Conservation (phyloP, 2,797 vertebrate genomes). For the Brachymystax lenok region DNA sequence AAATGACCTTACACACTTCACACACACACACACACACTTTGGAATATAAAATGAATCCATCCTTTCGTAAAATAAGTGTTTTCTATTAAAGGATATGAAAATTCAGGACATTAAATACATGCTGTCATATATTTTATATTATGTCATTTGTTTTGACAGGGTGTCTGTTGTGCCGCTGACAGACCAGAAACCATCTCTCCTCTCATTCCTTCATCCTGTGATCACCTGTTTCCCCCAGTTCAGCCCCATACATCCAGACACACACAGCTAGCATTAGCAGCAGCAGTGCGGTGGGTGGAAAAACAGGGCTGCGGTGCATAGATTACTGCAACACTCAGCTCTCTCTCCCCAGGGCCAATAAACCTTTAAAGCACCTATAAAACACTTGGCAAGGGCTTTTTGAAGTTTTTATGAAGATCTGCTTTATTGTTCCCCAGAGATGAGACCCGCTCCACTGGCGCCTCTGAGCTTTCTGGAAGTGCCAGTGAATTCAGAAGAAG, state of each 20-base stretch:
- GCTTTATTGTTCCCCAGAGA: constrained; percentile 87
- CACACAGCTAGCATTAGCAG: background rate
- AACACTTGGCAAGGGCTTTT: constrained; percentile 83
- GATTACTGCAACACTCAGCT: constrained; percentile 68
- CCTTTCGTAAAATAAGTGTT: background rate
- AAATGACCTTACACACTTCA: constrained; percentile 7
- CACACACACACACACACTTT: background rate
- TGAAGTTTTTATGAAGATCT: constrained; percentile 88
- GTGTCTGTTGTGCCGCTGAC: constrained; percentile 13
- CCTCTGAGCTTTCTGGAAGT: constrained; percentile 79
- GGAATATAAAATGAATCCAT: background rate
- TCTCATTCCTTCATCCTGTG: constrained; percentile 23
- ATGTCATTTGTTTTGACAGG: background rate
- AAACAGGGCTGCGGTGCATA: constrained; percentile 55
- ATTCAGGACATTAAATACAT: background rate
- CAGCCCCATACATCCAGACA: constrained; percentile 14
- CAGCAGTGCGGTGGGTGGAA: constrained; percentile 60
- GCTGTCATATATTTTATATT: background rate
- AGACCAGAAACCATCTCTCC: constrained; percentile 19
- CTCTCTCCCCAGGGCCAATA: constrained; percentile 75
- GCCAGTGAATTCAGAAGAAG: constrained; percentile 71
- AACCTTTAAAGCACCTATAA: constrained; percentile 88
- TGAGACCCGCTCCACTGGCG: constrained; percentile 81
- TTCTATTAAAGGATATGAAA: background rate
- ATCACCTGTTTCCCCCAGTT: constrained; percentile 61